Conservation (phyloP, 2,888 invertebrate species). For the Amblyjoppa fuscipennis region DNA sequence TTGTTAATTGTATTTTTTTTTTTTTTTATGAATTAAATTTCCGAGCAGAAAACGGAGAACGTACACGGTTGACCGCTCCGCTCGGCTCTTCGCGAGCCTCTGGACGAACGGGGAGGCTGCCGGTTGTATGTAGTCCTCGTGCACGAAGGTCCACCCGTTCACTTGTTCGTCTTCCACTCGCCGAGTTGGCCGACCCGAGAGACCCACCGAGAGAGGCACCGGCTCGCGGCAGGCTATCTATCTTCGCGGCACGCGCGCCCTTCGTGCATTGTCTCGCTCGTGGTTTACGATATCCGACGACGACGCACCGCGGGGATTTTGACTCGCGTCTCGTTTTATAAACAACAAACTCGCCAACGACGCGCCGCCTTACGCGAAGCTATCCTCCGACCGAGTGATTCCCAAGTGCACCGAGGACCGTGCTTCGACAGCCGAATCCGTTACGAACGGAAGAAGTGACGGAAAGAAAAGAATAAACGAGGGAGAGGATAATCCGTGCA, state of each 20-base stretch:
- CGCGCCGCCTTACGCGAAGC: not conserved
- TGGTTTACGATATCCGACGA: not conserved
- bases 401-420: constrained; percentile 42
- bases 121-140: constrained; percentile 55
- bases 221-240: constrained; percentile 2
- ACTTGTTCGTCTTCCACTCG: constrained; percentile 79
- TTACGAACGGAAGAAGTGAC: constrained; percentile 6
- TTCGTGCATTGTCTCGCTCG: constrained; percentile 13
- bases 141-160: constrained; percentile 74
- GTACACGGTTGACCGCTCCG: constrained; percentile 34
- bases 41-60: constrained; percentile 14
- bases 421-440: constrained; percentile 31
- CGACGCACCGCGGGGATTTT: not conserved
- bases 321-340: constrained; percentile 16
- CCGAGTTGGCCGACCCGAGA: constrained; percentile 72
- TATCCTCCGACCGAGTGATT: constrained; percentile 53
- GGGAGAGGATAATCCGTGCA: not conserved
- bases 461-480: not conserved
- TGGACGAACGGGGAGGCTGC: constrained; percentile 50
- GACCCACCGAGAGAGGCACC: constrained; percentile 24
- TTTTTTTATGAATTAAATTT: not conserved
- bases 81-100: constrained; percentile 40
- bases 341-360: constrained; percentile 24
- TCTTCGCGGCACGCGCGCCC: constrained; percentile 49
- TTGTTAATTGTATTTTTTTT: constrained; percentile 5